Evolutionary conservation across 2,888 invertebrate species (phyloP).

Genomic region (Amphipyra berbera): DNA sequence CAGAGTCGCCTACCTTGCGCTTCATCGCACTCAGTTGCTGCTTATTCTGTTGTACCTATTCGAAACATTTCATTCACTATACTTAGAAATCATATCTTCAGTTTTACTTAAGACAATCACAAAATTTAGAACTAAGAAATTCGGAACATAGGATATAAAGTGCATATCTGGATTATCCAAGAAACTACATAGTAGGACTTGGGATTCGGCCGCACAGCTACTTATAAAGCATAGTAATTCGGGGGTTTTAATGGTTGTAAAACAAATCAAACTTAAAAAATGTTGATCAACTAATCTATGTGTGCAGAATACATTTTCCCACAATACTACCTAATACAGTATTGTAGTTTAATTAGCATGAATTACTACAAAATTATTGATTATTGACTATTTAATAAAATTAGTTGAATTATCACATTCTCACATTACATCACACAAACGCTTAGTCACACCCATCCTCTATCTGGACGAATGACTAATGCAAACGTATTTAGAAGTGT

Average conservation of each 20-base stretch:
- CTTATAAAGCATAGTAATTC: conserved; percentile 67
- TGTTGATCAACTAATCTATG: conserved; percentile 68
- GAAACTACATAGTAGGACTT: conserved; percentile 68
- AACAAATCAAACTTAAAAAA: conserved; percentile 61
- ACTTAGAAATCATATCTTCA: conserved; percentile 30
- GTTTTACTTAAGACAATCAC: conserved; percentile 33
- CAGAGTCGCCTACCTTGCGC: conserved; percentile 91
- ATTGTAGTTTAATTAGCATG: conserved; percentile 65
- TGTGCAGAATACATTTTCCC: conserved; percentile 86
- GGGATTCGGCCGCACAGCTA: conserved; percentile 65
- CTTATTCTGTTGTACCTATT: conserved; percentile 98
- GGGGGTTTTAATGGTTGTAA: conserved; percentile 62
- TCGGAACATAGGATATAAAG: conserved; percentile 56
- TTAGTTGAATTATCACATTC: conserved; percentile 75
- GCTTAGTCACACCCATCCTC: conserved; percentile 56
- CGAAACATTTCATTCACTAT: conserved; percentile 41
- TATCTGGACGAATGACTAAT: conserved; percentile 43
- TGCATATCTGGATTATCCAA: conserved; percentile 89
- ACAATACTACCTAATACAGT: conserved; percentile 68
- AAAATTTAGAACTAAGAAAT: conserved; percentile 35
- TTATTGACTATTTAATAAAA: conserved; percentile 60
- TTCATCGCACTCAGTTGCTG: conserved; percentile 96
- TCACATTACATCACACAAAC: conserved; percentile 78
- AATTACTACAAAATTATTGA: conserved; percentile 65
- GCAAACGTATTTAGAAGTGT: conserved; percentile 34